Percentiles rank a stretch among this genome's conserved stretches.
These are phyloP conservation scores for Atta texana DNA, from an alignment of 1,140 invertebrate genomes.

Conservation along the genomic window DNA sequence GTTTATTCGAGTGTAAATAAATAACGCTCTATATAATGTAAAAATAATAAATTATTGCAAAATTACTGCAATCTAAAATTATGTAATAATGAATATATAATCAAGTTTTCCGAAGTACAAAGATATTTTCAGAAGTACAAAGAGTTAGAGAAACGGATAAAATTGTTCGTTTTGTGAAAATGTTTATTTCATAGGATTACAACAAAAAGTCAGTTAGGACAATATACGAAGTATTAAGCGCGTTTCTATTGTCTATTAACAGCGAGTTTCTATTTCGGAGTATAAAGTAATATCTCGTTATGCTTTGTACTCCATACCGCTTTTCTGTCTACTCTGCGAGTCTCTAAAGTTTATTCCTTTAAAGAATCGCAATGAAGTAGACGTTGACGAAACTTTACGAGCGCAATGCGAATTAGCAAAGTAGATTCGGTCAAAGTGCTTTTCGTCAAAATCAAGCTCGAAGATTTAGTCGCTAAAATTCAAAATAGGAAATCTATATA, in stretches of 20 bases:
- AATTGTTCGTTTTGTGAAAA: constrained; percentile 27
- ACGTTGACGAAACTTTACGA: constrained; percentile 57
- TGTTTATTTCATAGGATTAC: constrained; percentile 54
- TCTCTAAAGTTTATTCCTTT: constrained; percentile 73
- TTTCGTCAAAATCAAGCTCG: not conserved
- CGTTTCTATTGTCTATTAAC: constrained; percentile 33
- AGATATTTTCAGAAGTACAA: not conserved
- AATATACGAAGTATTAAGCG: constrained; percentile 53
- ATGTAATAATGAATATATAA: not conserved
- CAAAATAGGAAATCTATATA: not conserved
- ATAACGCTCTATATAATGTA: not conserved
- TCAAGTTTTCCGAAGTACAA: not conserved
- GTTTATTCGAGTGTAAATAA: not conserved
- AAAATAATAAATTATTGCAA: not conserved
- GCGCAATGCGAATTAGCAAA: constrained; percentile 39
- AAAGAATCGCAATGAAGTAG: constrained; percentile 75
- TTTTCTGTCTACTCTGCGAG: constrained; percentile 75
- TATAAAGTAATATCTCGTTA: constrained; percentile 20
- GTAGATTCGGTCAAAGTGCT: not conserved
- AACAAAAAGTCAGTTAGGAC: constrained; percentile 36
- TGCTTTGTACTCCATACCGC: constrained; percentile 38
- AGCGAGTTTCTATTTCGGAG: not conserved
- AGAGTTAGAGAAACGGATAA: not conserved
- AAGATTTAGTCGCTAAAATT: not conserved
- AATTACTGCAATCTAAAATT: not conserved